Base-by-base conservation (phyloP, 2,797 vertebrate species). In the Florisuga fusca region DNA sequence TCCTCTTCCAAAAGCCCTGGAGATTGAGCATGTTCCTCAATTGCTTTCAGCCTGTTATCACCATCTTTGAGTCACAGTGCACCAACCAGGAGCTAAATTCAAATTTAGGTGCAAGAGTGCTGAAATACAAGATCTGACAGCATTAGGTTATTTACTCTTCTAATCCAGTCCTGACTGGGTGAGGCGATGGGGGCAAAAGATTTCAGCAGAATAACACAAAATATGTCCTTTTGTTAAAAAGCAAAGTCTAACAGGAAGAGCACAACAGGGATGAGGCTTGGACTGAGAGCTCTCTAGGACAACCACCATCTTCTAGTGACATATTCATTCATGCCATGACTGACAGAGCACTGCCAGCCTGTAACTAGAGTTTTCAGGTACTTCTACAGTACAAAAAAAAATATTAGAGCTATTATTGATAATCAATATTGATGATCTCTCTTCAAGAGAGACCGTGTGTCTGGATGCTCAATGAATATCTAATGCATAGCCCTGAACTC, bases 1-100 rank as follows among this genome's bases (percentile, higher is more conserved):
- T 71, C 43, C 31, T 18, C 43, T 33, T 94, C 45, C 62, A 91
- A 92, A 92, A 88, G 19, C 69, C 58, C 69, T 75, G 29, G 85
- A 86, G 79, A 88, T 3, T 38, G 20, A 81, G 7, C 29, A 21
- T 15, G 31, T 55, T 80, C 33, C 45, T 85, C 84, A 93, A 91
- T 75, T 86, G 55, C 34, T 89, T 95, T 94, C 89, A 95, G 55
- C 27, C 59, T 86, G 25, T 23, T 79, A 26, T 63, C 89, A 53
- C 33, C 46, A 67, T 59, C 73, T 87, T 92, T 69, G 86, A 81
- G 73, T 45, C 55, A 66, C 54, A 53, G 41, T 4, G 41, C 61
- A 51, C 12, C 55, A 91, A 16, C 16, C 17, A 50, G 10, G 43
- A 75, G 11, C 34, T 26, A 81, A 87, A 95, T 53, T 80, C 57